phyloP scores from a whole-genome alignment of 2,888 invertebrate species.

The Caenorhabditis sp. region DNA sequence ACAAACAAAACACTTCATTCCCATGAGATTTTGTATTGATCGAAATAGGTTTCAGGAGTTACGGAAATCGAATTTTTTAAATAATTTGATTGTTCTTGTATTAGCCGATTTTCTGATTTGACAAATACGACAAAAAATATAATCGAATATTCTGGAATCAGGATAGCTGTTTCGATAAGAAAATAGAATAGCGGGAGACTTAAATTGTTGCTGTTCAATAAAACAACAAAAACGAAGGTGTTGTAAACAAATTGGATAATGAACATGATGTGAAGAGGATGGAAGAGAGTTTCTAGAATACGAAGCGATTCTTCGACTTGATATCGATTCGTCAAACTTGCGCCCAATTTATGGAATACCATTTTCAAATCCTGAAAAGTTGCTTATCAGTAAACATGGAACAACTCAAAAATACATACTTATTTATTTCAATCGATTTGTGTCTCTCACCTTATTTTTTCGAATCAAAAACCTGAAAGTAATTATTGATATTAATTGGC shows the following conservation, averaged over 20 bases:
- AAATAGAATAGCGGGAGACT: background rate
- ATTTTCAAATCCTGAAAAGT: background rate
- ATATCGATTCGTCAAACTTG: background rate
- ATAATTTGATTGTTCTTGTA: background rate
- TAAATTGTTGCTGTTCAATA: background rate
- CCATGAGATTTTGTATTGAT: background rate
- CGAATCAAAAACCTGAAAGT: background rate
- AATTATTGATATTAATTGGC: background rate
- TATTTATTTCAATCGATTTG: too few relatives aligned
- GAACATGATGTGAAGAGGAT: background rate
- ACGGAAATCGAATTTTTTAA: background rate
- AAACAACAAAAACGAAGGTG: background rate
- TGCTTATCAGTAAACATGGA: too few relatives aligned
- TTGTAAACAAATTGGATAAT: background rate
- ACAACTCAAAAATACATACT: too few relatives aligned
- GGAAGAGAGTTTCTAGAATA: background rate
- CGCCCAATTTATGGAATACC: background rate
- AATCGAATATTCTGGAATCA: background rate
- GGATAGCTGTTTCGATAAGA: background rate
- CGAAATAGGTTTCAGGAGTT: background rate
- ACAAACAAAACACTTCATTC: too few relatives aligned
- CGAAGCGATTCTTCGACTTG: background rate
- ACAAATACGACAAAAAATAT: background rate
- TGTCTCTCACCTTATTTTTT: background rate
- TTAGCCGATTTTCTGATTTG: too few relatives aligned